phyloP scores from a whole-genome alignment of 2,797 vertebrate genomes.

The Anas georgica region DNA sequence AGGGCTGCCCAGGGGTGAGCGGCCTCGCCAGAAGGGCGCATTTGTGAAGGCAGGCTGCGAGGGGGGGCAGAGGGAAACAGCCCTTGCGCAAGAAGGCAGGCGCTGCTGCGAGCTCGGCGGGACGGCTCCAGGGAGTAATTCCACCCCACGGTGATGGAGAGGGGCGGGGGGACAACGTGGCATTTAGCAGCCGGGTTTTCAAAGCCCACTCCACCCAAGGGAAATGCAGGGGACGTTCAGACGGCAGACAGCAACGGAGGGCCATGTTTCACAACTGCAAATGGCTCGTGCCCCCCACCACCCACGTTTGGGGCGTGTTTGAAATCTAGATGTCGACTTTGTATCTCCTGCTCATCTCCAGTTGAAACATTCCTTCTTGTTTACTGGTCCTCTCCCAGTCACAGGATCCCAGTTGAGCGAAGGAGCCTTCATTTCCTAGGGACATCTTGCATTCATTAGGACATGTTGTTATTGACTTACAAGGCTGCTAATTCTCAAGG shows the following conservation, averaged over 20 bases:
- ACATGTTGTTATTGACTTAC: conserved; percentile 51
- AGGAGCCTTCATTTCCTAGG: conserved; percentile 40
- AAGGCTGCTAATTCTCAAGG: conserved; percentile 62
- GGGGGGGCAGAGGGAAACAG: not conserved
- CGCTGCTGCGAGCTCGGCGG: accelerated
- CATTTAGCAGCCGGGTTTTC: accelerated
- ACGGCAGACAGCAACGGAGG: not conserved
- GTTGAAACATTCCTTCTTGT: conserved; percentile 42
- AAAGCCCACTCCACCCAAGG: not conserved
- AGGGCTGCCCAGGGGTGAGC: accelerated
- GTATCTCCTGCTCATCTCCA: conserved; percentile 66
- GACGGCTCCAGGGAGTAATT: accelerated
- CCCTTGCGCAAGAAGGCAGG: not conserved
- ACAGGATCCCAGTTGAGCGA: not conserved
- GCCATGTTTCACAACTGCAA: not conserved
- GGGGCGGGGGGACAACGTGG: not conserved
- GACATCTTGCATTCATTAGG: conserved; percentile 66
- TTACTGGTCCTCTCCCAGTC: conserved; percentile 34
- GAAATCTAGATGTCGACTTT: not conserved
- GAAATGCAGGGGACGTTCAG: accelerated
- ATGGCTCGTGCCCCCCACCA: not conserved
- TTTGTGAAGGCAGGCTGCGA: not conserved
- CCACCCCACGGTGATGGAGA: accelerated
- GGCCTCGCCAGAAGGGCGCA: accelerated
- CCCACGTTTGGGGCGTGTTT: conserved; percentile 19